Percentiles rank a stretch among this genome's conserved stretches.
Conservation (phyloP, 2,888 invertebrate genomes). For the Clunio marinus region DNA sequence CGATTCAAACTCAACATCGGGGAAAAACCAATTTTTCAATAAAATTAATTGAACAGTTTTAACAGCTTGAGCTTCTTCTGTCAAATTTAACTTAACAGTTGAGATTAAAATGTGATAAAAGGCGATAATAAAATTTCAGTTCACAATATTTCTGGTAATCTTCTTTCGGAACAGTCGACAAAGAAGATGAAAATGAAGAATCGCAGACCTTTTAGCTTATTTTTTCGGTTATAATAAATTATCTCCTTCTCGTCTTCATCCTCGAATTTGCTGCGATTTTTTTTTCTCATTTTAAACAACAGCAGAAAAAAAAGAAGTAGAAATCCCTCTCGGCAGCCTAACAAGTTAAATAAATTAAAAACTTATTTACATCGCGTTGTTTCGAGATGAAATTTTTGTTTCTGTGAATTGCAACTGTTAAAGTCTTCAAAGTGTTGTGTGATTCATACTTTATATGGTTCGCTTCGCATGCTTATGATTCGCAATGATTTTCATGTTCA, state of each 20-base stretch:
- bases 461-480: neutral
- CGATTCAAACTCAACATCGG: too few species aligned
- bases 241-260: slow-evolving; percentile 18
- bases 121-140: too few species aligned
- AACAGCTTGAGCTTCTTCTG: too few species aligned
- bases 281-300: neutral
- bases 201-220: neutral
- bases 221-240: slow-evolving; percentile 8
- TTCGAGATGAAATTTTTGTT: neutral
- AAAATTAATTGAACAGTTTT: too few species aligned
- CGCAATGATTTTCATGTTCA: neutral
- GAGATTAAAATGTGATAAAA: too few species aligned
- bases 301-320: neutral
- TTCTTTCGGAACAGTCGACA: too few species aligned
- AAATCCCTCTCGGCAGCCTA: slow-evolving; percentile 33
- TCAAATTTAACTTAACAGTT: too few species aligned
- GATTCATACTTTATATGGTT: neutral
- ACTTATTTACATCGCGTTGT: slow-evolving; percentile 19
- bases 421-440: neutral
- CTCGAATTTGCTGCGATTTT: neutral
- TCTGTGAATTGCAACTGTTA: neutral
- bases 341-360: slow-evolving; percentile 38
- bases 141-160: too few species aligned
- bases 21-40: too few species aligned
- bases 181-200: too few species aligned